Base-by-base conservation (phyloP, 1,140 invertebrate genomes). In the Diorhabda sublineata region DNA sequence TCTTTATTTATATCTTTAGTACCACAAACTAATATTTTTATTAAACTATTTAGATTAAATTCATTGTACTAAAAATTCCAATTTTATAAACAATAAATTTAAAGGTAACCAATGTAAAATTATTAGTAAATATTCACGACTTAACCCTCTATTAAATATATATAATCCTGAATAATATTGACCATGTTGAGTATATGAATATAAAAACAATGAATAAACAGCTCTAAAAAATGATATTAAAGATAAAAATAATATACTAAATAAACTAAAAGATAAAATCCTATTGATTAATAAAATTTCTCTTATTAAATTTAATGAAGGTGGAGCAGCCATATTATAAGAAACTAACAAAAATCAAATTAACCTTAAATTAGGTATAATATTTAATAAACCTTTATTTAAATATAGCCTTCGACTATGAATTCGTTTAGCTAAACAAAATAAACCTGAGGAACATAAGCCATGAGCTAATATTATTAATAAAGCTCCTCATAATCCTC, bases 101-200 rank as follows among this genome's bases (percentile, higher is more conserved):
- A 11, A 11, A 11, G 11, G 11, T 11, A 11, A 11, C 11, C 80
- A 86, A 85, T 88, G 86, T 77, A 86, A 80, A 72, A 85, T 71
- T 81, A 87, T 81, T 77, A 85, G 78, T 81, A 86, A 82, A 86
- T 81, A 87, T 78, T 88, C 86, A 52, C 79, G 80, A 78, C 81
- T 74, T 74, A 75, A 68, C 69, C 80, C 80, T 47, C 60, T 74
- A 77, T 73, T 78, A 82, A 80, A 82, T 72, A 69, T 79, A 81
- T 76, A 81, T 66, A 81, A 61, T 41, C 80, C 75, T 70, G 76
- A 78, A 83, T 79, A 81, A 77, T 77, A 76, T 65, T 76, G 77
- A 2, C 86, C 85, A 82, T 88, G 85, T 74, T 88, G 84, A 74
- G 75, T 80, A 83, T 78, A 85, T 71, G 82, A 81, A 85, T 82